A percentile compares a stretch with the other conserved stretches of the same genome.
Conservation (phyloP, 2,797 vertebrate genomes). For the Philypnodon macrostomus region DNA sequence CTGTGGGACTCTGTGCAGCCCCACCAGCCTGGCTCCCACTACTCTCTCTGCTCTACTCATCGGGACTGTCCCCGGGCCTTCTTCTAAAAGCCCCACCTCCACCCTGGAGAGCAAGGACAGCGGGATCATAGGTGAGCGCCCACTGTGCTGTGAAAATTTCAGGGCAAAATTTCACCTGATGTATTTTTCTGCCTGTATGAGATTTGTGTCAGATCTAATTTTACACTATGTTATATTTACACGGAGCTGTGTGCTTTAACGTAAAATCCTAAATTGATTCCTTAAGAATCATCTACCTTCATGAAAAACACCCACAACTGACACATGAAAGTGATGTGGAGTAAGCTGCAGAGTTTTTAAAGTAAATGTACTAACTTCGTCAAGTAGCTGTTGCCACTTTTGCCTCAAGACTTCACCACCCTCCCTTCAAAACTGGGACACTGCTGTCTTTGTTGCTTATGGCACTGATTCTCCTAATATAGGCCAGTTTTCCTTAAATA, state of each 20-base stretch:
- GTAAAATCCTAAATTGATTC: slow-evolving; percentile 11
- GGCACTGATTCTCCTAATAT: slow-evolving; percentile 70
- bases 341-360: slow-evolving; percentile 14
- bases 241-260: slow-evolving; percentile 14
- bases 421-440: slow-evolving; percentile 79
- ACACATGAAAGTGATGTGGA: slow-evolving; percentile 17
- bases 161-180: slow-evolving; percentile 9
- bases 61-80: slow-evolving; percentile 78
- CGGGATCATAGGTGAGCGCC: slow-evolving; percentile 88
- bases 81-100: slow-evolving; percentile 89
- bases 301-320: slow-evolving; percentile 7
- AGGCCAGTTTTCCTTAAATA: slow-evolving; percentile 70
- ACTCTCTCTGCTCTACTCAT: slow-evolving; percentile 31
- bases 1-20: slow-evolving; percentile 55
- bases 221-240: slow-evolving; percentile 8
- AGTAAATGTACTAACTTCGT: slow-evolving; percentile 32
- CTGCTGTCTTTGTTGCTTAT: slow-evolving; percentile 77
- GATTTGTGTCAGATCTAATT: slow-evolving; percentile 19
- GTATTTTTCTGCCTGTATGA: slow-evolving; percentile 1
- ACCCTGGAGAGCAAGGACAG: slow-evolving; percentile 97
- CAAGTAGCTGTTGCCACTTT: slow-evolving; percentile 52
- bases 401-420: slow-evolving; percentile 69
- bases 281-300: not conserved
- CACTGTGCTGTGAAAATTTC: slow-evolving; percentile 14
- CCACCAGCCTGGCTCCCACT: slow-evolving; percentile 50